phyloP scores from a whole-genome alignment of 2,113 vertebrate species.

The Podarcis raffonei region DNA sequence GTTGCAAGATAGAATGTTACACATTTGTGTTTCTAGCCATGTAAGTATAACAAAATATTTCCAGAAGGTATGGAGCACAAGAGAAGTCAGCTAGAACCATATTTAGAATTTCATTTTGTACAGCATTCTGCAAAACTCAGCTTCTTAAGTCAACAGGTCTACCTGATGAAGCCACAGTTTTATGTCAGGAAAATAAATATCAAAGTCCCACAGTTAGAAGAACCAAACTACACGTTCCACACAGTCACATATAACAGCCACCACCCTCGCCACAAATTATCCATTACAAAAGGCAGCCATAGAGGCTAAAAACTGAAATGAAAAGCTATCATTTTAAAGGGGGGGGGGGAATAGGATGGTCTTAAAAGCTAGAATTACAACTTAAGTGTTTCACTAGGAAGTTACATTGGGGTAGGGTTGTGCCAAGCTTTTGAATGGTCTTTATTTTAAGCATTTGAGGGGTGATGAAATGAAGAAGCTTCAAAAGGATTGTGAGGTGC shows the following conservation, averaged over 20 bases:
- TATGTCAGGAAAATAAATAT: neutral
- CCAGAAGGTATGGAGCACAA: neutral
- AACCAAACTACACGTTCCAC: neutral
- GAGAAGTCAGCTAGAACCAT: neutral
- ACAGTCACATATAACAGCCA: neutral
- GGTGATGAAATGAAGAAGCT: too few species aligned
- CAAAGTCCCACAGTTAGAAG: neutral
- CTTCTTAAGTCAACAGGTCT: too few species aligned
- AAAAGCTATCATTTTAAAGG: neutral
- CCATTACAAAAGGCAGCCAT: neutral
- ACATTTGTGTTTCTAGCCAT: neutral
- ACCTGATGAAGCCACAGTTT: neutral
- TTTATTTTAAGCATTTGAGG: too few species aligned
- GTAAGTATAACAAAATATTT: neutral
- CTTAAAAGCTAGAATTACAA: too few species aligned
- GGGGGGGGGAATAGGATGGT: neutral
- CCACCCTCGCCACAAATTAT: too few species aligned
- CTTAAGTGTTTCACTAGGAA: too few species aligned
- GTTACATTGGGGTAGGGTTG: too few species aligned
- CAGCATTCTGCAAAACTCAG: neutral
- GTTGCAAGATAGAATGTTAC: neutral
- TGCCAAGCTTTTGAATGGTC: too few species aligned
- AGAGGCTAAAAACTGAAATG: neutral
- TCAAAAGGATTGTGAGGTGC: too few species aligned
- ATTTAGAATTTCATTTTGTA: slow-evolving; percentile 9